Conservation (phyloP, 23 tunicate genomes). For the Ciona savignyi region DNA sequence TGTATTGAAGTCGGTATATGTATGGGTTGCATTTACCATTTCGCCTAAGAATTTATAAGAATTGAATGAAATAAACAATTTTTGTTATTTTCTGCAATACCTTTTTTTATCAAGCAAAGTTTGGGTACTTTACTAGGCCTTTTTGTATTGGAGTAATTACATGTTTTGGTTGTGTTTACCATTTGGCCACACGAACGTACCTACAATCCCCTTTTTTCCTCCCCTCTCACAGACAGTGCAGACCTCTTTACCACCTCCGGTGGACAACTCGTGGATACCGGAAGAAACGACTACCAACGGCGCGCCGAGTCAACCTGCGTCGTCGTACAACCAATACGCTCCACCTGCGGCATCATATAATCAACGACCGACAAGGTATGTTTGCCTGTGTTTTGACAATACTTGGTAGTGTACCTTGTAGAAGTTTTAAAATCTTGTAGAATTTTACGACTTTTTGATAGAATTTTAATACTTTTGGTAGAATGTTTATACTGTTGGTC, state of each 20-base stretch:
- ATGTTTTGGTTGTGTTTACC: neutral
- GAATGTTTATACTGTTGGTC: too few relatives aligned
- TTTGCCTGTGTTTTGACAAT: too few relatives aligned
- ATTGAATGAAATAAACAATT: neutral
- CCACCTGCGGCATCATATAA: too few relatives aligned
- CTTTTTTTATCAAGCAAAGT: neutral
- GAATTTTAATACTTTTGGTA: too few relatives aligned
- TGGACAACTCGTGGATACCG: constrained; percentile 96
- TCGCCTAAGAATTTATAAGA: neutral
- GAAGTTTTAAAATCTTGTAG: too few relatives aligned
- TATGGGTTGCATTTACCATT: too few relatives aligned
- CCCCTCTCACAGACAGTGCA: constrained; percentile 52
- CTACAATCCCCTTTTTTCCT: neutral
- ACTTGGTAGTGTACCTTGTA: too few relatives aligned
- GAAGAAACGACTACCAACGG: constrained; percentile 29
- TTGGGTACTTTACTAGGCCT: neutral
- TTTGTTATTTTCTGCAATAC: too few relatives aligned
- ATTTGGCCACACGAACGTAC: too few relatives aligned
- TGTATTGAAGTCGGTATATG: too few relatives aligned
- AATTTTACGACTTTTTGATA: too few relatives aligned
- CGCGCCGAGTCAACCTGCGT: neutral
- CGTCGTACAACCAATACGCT: neutral
- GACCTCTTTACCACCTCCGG: constrained; percentile 89
- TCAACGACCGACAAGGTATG: neutral
- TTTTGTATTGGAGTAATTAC: neutral